Evolutionary conservation across 1,140 invertebrate species (phyloP).

Genomic region (Macrobrachium nipponense): DNA sequence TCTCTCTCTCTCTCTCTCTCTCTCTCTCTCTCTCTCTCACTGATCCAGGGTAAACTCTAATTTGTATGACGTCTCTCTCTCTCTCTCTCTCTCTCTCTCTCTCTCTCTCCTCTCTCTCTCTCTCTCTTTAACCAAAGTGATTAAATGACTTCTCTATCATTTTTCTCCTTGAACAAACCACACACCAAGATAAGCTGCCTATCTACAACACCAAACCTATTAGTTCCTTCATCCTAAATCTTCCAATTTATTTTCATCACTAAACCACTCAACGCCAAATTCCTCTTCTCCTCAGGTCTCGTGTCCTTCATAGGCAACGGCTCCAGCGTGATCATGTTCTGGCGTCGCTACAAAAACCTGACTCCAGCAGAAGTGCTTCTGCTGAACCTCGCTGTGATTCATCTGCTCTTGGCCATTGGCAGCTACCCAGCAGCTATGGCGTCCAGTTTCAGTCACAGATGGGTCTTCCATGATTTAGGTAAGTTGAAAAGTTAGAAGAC

Average conservation of each 20-base stretch:
- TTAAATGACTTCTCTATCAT: too few relatives aligned
- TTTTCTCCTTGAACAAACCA: too few relatives aligned
- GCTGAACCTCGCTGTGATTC: slow-evolving; percentile 65
- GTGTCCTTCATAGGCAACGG: slow-evolving; percentile 53
- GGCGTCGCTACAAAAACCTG: slow-evolving; percentile 34
- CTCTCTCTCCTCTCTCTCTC: neutral
- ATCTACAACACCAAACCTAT: too few relatives aligned
- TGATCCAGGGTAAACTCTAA: neutral
- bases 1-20: slow-evolving; percentile 8
- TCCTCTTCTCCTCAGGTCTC: slow-evolving; percentile 27
- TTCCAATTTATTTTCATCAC: neutral
- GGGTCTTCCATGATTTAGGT: slow-evolving; percentile 64
- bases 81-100: neutral
- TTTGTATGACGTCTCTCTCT: neutral
- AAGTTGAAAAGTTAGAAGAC: too few relatives aligned
- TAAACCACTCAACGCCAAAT: neutral
- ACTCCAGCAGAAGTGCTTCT: slow-evolving; percentile 64
- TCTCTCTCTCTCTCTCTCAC: neutral
- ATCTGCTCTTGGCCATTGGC: slow-evolving; percentile 65
- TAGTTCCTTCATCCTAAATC: too few relatives aligned
- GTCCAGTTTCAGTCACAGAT: slow-evolving; percentile 65
- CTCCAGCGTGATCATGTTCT: slow-evolving; percentile 57
- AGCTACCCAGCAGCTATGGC: slow-evolving; percentile 65
- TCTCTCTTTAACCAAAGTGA: too few relatives aligned
- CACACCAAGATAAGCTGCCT: too few relatives aligned